A percentile compares a stretch with the other conserved stretches of the same genome.
Evolutionary conservation across 2,113 vertebrate species (phyloP).

Genomic region (Paratilapia polleni): DNA sequence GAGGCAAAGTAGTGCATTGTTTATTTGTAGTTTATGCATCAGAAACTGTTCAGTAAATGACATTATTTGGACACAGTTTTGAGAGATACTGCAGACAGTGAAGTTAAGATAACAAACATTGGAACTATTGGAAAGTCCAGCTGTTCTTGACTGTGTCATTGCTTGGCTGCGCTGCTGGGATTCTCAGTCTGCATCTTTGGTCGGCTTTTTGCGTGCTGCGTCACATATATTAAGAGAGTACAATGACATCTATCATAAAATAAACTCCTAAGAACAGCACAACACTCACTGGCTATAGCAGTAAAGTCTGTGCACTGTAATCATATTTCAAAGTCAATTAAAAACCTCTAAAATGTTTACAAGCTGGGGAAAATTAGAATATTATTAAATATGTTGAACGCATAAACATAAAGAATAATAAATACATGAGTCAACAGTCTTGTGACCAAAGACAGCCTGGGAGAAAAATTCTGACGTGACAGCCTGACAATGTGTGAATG

Average conservation of each 20-base stretch:
- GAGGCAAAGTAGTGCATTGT: not conserved
- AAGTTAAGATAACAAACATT: not conserved
- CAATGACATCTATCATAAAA: constrained; percentile 13
- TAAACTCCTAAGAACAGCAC: not conserved
- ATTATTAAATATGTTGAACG: not conserved
- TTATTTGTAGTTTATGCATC: not conserved
- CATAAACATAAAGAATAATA: not conserved
- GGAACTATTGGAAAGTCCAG: not conserved
- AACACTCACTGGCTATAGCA: not conserved
- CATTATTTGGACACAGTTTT: not conserved
- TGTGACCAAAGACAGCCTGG: not conserved
- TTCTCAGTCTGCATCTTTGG: not conserved
- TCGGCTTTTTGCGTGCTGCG: too few species aligned
- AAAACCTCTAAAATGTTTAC: not conserved
- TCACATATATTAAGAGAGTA: not conserved
- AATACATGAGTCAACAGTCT: not conserved
- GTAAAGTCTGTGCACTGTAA: not conserved
- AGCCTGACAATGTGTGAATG: not conserved
- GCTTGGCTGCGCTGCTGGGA: not conserved
- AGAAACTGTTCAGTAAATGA: not conserved
- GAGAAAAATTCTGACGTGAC: not conserved
- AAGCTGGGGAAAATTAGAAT: not conserved
- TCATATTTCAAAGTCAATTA: not conserved
- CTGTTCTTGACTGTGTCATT: not conserved
- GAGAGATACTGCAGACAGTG: not conserved